Conservation (phyloP, 2,888 invertebrate species). For the Masnerella sp. region DNA sequence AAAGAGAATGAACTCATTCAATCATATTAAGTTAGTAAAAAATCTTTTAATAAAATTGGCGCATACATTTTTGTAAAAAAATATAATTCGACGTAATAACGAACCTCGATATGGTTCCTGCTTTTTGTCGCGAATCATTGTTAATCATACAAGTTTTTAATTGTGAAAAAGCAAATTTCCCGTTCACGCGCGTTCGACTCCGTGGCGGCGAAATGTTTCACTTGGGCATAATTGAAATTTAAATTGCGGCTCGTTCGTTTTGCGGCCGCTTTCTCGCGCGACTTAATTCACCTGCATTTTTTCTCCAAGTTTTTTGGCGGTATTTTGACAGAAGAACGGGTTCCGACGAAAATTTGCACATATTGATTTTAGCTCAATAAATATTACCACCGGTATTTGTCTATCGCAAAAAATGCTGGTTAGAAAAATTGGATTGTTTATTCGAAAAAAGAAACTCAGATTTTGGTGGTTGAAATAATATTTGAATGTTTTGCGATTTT, state of each 20-base stretch:
- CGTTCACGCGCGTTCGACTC: slow-evolving; percentile 5
- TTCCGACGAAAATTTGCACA: not conserved
- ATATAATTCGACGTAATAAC: not conserved
- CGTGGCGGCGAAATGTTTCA: not conserved
- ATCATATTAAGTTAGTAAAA: too few relatives aligned
- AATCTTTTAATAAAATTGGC: not conserved
- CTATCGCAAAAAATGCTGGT: too few relatives aligned
- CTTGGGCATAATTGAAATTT: slow-evolving; percentile 10
- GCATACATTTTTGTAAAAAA: not conserved
- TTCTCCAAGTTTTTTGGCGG: not conserved
- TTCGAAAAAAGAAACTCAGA: too few relatives aligned
- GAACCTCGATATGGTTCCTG: not conserved
- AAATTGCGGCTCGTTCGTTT: slow-evolving; percentile 1
- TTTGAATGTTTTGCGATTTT: too few relatives aligned
- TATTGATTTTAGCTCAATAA: not conserved
- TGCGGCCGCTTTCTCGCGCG: not conserved
- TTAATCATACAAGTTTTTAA: not conserved
- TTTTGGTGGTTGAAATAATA: too few relatives aligned
- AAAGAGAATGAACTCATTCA: too few relatives aligned
- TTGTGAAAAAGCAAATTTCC: not conserved
- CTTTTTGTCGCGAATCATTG: not conserved
- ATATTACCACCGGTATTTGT: too few relatives aligned
- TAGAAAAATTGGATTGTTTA: too few relatives aligned
- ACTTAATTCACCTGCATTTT: not conserved
- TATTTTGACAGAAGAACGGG: not conserved